Base-by-base conservation (phyloP, 1,140 invertebrate species). In the Globodera ellingtonae region DNA sequence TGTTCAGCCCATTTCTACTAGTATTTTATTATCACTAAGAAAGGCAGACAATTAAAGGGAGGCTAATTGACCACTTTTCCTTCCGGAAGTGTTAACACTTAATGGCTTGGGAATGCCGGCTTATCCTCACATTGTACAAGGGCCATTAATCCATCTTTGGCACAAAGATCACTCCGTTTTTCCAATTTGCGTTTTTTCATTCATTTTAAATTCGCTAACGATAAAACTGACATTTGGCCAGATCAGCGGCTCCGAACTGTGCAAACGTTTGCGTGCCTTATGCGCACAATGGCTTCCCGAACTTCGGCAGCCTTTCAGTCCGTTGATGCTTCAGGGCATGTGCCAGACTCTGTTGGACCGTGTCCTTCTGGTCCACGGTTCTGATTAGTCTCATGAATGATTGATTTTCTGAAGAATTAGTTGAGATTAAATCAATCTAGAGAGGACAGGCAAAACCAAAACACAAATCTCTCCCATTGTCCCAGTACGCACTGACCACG, bases 341-440 rank as follows among this genome's bases (percentile, higher is more conserved):
- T 95, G 94, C 93, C 94, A 95, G 87, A 93, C 93, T 0, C 89
- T 95, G n/a, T 90, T 95, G 44, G 94, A 95, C 89, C 93, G 94
- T 90, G 93, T 93, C 65, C 92, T 94, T 70, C 92, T 95, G 80
- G 91, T 92, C 52, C 93, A 94, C 89, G 93, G 94, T 94, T 87
- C 91, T 6, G 10, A 35, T 35, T 3, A 35, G 35, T 35, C 35
- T 35, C 35, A 2, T 35, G 35, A 35, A 35, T 35, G 35, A 35
- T 35, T 35, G 35, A 35, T 35, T 35, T 35, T 35, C 35, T 35
- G 35, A 35, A 35, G 35, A 35, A 35, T 35, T 35, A 35, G 35
- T 2, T 3, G 35, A 35, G 35, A 35, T 35, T 2, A 35, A 35
- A 35, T 35, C 35, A 35, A 35, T n/a, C 1, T 35, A 35, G 35